Base-by-base conservation (phyloP, 1,140 invertebrate genomes). In the Drosophila ogumai region DNA sequence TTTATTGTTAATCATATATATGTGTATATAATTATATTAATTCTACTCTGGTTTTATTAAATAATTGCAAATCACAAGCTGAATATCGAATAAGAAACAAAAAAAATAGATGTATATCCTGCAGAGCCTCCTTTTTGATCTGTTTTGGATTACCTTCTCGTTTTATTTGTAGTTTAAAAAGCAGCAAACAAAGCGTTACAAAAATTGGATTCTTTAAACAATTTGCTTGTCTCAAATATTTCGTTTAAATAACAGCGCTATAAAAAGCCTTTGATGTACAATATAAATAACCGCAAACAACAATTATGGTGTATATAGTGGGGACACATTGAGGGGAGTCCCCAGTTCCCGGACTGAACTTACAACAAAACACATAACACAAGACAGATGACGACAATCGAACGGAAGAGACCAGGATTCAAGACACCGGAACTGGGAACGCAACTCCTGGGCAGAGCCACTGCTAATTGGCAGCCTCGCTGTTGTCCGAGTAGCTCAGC, bases 31-130 rank as follows among this genome's bases (percentile, higher is more conserved):
- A 72, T 78, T 75, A 59, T 65, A 71, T 56, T 77, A 82, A 76
- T 43, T 52, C 54, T 84, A 80, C 19, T 78, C 19, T 71, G 47
- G 47, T 78, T 66, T 80, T 78, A 78, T 87, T 74, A 90, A 90
- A 90, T 85, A 81, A 90, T 79, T 81, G 77, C 77, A 90, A 90
- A 88, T 88, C 85, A 90, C 85, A 88, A 88, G 77, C 81, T 81
- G 73, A 88, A 88, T 85, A 85, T 87, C 73, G 82, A 87, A 80
- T 54, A 50, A 90, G 75, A 71, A 41, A 73, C 52, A 38, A 44
- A 66, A 58, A 58, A 59, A 57, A 66, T 19, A 43, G 3, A 32
- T 50, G 32, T 69, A 38, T 54, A 41, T 72, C 44, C 44, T 71
- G 52, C 66, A 72, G 47, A 71, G 43, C 43, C 44, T 49, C 52